Percentiles rank a stretch among this genome's conserved stretches.
Evolutionary conservation across 2,113 vertebrate species (phyloP).

Genomic region (Pavo muticus): DNA sequence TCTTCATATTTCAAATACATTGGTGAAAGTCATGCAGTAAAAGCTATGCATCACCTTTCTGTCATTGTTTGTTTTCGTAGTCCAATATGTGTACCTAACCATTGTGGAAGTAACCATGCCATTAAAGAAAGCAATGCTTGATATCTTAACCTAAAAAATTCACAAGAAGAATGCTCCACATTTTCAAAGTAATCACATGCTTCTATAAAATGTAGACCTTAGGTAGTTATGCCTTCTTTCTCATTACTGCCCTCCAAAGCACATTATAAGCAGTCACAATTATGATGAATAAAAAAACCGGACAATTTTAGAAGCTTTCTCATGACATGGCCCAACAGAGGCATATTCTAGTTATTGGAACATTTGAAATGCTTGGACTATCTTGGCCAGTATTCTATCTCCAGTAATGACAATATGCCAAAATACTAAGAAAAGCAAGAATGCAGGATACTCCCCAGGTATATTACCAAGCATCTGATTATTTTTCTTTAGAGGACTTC

Average conservation of each 20-base stretch:
- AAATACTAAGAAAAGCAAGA: background rate
- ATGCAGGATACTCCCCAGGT: background rate
- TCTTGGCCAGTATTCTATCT: background rate
- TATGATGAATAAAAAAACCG: background rate
- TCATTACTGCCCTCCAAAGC: background rate
- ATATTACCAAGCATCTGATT: background rate
- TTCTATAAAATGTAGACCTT: background rate
- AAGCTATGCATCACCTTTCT: background rate
- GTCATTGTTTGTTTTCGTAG: background rate
- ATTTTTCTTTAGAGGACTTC: background rate
- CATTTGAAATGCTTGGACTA: background rate
- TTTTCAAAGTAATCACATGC: background rate
- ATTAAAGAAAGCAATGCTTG: background rate
- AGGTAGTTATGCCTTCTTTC: background rate
- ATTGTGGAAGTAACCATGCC: background rate
- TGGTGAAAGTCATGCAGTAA: background rate
- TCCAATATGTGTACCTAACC: background rate
- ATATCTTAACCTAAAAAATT: background rate
- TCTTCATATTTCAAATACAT: background rate
- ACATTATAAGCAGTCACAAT: background rate
- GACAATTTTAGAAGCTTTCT: background rate
- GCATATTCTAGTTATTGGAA: background rate
- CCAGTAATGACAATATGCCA: background rate
- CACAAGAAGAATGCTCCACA: background rate
- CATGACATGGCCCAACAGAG: rapidly evolving